phyloP scores from a whole-genome alignment of 2,888 invertebrate species.

The Ceraclea dissimilis region DNA sequence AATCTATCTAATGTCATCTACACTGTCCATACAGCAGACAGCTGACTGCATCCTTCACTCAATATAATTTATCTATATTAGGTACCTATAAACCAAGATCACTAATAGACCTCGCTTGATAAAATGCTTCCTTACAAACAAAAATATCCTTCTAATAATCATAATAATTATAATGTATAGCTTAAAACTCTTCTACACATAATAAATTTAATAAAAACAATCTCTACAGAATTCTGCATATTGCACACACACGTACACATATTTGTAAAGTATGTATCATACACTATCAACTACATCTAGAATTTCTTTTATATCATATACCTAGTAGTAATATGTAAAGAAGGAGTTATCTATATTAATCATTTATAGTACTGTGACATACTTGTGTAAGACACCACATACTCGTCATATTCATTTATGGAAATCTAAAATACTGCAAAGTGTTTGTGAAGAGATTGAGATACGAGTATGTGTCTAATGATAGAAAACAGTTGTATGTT shows the following conservation, averaged over 20 bases:
- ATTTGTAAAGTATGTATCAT: slow-evolving; percentile 30
- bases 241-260: slow-evolving; percentile 51
- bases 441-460: too few relatives aligned
- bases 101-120: too few relatives aligned
- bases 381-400: not conserved
- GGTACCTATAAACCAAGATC: too few relatives aligned
- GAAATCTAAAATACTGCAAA: too few relatives aligned
- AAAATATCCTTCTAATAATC: too few relatives aligned
- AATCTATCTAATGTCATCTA: not conserved
- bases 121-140: too few relatives aligned
- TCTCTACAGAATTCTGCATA: slow-evolving; percentile 29
- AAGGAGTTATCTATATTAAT: not conserved
- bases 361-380: not conserved
- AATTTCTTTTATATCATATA: slow-evolving; percentile 12
- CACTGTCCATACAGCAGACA: too few relatives aligned
- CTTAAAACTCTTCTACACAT: slow-evolving; percentile 13
- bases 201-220: slow-evolving; percentile 23
- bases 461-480: too few relatives aligned
- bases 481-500: too few relatives aligned
- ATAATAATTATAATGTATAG: slow-evolving; percentile 7
- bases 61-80: not conserved
- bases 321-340: slow-evolving; percentile 18
- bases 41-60: not conserved
- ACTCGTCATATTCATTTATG: too few relatives aligned
- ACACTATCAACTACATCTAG: not conserved